Evolutionary conservation across 2,797 vertebrate genomes (phyloP), one percentile per base, ranked within the genome.

Genomic region (Trachurus trachurus): DNA sequence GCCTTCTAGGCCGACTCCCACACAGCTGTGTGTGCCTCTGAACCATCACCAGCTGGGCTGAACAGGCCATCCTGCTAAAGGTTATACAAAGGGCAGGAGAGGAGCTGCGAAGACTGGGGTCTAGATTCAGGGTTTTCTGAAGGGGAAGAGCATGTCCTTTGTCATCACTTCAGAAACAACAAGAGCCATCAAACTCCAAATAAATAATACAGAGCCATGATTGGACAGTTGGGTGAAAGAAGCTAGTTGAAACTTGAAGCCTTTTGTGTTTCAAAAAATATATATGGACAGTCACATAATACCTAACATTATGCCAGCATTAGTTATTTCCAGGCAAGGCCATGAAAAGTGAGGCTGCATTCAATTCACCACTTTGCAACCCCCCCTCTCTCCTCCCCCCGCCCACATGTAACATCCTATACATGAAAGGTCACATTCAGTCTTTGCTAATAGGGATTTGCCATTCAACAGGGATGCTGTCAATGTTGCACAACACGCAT

Each of bases 1-100:
- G 85, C 83, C 90, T 88, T 89, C 86, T 87, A 84, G 85, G 83
- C 74, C 50, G 26, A 88, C 74, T 86, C 85, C 78, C 66, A 39
- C 93, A 89, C 91, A 92, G 90, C 92, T 93, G 92, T 92, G 90
- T 49, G 76, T 54, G 65, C 79, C 75, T 80, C 92, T 68, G 81
- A 87, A 84, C 82, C 74, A 65, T 74, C 88, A 83, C 88, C 90
- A 93, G 91, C 91, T 92, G 91, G 90, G 80, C 87, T 66, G 81
- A 84, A 74, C 87, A 74, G 86, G 57, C 85, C 58, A 68, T 80
- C 75, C 77, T 83, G 74, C 83, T 53, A 88, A 89, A 26, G 91
- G 93, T 93, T 91, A 92, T 34, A 53, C 70, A 84, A 73, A 81
- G 90, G 88, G 76, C 88, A 90, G 34, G 64, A 76, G 71, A 76